Conservation (phyloP, 53 echinoderm and acorn worm genomes). For the Paracentrotus lividus region DNA sequence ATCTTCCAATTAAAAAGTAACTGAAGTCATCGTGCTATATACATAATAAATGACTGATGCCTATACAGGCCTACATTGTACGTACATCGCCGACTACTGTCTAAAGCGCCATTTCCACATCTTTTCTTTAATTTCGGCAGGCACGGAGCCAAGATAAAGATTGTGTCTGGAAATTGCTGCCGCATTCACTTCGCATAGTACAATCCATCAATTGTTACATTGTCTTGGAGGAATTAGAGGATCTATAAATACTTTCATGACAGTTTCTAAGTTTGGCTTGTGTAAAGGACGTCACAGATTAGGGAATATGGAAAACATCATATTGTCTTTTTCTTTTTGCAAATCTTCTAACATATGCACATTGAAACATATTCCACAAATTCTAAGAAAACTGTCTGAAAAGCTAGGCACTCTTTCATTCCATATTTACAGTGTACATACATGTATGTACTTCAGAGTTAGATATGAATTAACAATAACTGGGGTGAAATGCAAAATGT, state of each 20-base stretch:
- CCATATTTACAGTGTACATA: no score
- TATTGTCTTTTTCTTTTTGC: no score
- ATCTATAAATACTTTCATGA: constrained; percentile 36
- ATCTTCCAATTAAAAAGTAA: not conserved
- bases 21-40: not conserved
- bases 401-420: not conserved
- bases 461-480: not conserved
- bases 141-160: constrained; percentile 16
- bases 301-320: not conserved
- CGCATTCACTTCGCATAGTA: not conserved
- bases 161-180: not conserved
- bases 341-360: not conserved
- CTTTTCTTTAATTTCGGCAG: not conserved
- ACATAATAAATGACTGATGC: constrained; percentile 7
- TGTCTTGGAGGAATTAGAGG: not conserved
- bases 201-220: constrained; percentile 4
- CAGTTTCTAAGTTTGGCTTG: constrained; percentile 7
- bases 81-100: not conserved
- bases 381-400: not conserved
- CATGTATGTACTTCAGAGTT: not conserved
- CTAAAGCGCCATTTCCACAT: not conserved
- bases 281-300: not conserved
- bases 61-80: not conserved
- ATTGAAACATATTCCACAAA: not conserved
- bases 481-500: no score